Base-by-base conservation (phyloP, 2,888 invertebrate genomes). In the Trypoxylon attenuatum region DNA sequence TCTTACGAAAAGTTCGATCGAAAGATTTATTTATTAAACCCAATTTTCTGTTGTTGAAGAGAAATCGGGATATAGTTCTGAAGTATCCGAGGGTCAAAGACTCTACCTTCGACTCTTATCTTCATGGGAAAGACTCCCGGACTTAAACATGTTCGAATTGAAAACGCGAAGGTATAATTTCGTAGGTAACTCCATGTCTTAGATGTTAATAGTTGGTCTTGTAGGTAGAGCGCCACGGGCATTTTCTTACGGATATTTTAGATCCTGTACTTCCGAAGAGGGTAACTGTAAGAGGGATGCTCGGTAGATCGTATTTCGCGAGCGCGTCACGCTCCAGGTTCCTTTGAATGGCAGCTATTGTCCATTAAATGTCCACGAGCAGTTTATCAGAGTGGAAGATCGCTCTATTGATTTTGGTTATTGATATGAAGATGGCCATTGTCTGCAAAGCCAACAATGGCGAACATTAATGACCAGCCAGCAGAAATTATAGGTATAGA, bases 401-500 rank as follows among this genome's bases (percentile, higher is more conserved):
- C 69, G 70, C 79, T 45, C 54, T 81, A 83, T 83, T 82, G 81
- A 82, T 80, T 82, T 80, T 79, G 76, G 78, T 77, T 79, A 81
- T 79, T 80, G 79, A 79, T 83, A 80, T 78, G 75, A 70, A 71
- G 72, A 70, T 72, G 75, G 69, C 76, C 67, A 78, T 82, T 83
- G 79, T 79, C 77, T 71, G 52, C 51, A 41, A 50, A 43, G 61
- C 45, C 70, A 58, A 80, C 83, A 82, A 82, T 79, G 62, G 73
- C 70, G 57, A 43, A 47, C 67, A 74, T 76, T 82, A 81, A 83
- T 80, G 77, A 77, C 65, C 69, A 69, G 59, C 62, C 49, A 13
- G 43, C 63, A 66, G 72, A 72, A 69, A 69, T 29, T 15, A 16
- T 39, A 10, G 22, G 39, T 29, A 18, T 18, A 18, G 47, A 15